A percentile compares a stretch with the other conserved stretches of the same genome.
Evolutionary conservation across 2,888 invertebrate genomes (phyloP).

Genomic region (Drosophila nigricruria): DNA sequence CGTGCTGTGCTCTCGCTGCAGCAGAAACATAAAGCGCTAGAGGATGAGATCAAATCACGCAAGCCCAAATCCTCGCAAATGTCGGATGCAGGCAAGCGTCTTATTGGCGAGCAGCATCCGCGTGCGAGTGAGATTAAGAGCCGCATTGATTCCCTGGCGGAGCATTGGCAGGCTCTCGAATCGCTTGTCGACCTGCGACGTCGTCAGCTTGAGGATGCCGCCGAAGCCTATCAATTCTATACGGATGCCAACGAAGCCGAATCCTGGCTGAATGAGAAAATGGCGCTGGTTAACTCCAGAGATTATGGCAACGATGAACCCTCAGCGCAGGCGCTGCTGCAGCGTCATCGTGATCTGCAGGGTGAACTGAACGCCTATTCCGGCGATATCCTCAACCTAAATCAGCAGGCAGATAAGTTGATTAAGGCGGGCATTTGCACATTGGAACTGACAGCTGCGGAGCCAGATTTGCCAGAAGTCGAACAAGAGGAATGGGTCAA

Average conservation of each 20-base stretch:
- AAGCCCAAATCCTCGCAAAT: constrained; percentile 90
- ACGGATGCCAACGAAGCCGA: constrained; percentile 99
- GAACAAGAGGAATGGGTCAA: constrained; percentile 92
- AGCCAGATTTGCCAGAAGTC: constrained; percentile 88
- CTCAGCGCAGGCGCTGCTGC: constrained; percentile 94
- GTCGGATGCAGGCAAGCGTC: constrained; percentile 88
- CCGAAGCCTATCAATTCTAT: constrained; percentile 98
- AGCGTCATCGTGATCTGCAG: constrained; percentile 94
- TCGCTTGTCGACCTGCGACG: constrained; percentile 91
- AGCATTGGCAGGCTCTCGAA: constrained; percentile 95
- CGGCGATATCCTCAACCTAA: constrained; percentile 93
- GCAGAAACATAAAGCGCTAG: constrained; percentile 95
- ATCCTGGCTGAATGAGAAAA: constrained; percentile 98
- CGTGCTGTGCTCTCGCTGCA: constrained; percentile 94
- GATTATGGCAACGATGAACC: constrained; percentile 98
- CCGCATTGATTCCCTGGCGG: constrained; percentile 91
- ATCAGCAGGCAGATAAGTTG: constrained; percentile 91
- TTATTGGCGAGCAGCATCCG: constrained; percentile 93
- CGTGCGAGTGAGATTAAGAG: constrained; percentile 93
- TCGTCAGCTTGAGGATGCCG: constrained; percentile 93
- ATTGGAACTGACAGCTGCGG: constrained; percentile 85
- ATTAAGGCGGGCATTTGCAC: constrained; percentile 90
- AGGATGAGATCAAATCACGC: constrained; percentile 93
- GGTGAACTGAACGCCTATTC: constrained; percentile 95
- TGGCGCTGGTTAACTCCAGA: constrained; percentile 94